Evolutionary conservation across 2,888 invertebrate genomes (phyloP).

Genomic region (Myopa testacea): DNA sequence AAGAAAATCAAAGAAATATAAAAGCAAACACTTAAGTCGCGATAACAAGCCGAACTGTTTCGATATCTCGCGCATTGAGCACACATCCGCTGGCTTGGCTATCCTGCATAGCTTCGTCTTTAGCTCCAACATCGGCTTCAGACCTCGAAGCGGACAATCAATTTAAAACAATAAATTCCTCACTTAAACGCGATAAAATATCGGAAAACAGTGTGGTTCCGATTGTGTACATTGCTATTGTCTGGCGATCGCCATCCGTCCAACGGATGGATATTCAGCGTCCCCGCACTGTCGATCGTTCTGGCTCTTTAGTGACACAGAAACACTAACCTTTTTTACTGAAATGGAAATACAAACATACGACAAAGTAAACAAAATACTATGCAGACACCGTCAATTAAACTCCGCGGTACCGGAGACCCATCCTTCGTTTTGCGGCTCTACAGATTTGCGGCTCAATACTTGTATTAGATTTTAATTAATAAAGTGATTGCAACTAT

Average conservation of each 20-base stretch:
- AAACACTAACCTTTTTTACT: conserved; percentile 5
- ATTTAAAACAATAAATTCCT: conserved; percentile 40
- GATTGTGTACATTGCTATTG: conserved; percentile 30
- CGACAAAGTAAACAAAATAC: conserved; percentile 5
- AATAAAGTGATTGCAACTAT: too few species aligned
- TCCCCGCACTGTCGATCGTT: conserved; percentile 15
- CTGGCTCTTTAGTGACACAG: conserved; percentile 16
- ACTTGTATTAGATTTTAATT: too few species aligned
- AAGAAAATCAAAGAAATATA: conserved; percentile 14
- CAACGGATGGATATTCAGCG: background rate
- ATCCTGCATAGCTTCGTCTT: background rate
- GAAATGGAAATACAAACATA: conserved; percentile 12
- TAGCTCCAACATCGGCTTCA: background rate
- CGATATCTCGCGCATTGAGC: conserved; percentile 16
- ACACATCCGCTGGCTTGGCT: background rate
- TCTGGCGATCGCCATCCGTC: conserved; percentile 16
- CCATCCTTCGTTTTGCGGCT: too few species aligned
- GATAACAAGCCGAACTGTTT: conserved; percentile 26
- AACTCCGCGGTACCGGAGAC: background rate
- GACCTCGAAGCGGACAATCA: conserved; percentile 25
- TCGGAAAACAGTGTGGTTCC: conserved; percentile 34
- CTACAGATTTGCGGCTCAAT: too few species aligned
- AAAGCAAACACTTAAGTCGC: conserved; percentile 12
- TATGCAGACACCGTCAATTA: conserved; percentile 27
- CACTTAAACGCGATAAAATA: conserved; percentile 38